Base-by-base conservation (phyloP, 2,113 vertebrate species). In the Larimichthys crocea region DNA sequence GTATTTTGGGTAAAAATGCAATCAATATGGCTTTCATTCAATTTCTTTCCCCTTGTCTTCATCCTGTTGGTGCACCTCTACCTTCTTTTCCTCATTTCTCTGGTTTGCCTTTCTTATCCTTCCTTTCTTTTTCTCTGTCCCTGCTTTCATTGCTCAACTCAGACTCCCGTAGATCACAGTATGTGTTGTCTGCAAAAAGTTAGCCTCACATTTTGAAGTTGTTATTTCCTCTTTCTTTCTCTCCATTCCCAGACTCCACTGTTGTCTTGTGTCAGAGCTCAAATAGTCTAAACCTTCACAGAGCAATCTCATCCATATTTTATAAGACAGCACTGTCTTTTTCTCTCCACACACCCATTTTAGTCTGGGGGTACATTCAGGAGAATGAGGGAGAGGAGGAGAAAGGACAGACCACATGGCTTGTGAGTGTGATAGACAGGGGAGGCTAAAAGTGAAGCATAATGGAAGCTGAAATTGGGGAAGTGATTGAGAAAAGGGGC, bases 221-320 rank as follows among this genome's bases (percentile, higher is more conserved):
- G 29, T 82, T 84, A 56, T 59, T 72, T 66, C 62, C 35, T 46
- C 40, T 16, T 7, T 42, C n/a, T 29, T 55, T 19, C 16, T 46
- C 44, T 76, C 19, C 26, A 16, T 60, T 57, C 56, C 15, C 31
- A 65, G 19, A 22, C 62, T 44, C 16, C 48, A 40, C 31, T 6
- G 4, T 9, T 17, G 3, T 74, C 46, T 63, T 48, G n/a, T 59
- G 49, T 68, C 42, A 15, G 53, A 77, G 49, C 50, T 81, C 65
- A 80, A 19, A 76, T 35, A 46, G 59, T 62, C 63, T 22, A 10
- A 66, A 46, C n/a, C 61, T 17, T 60, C 60, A 59, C 63, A 64
- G 53, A 3, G 16, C 52, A 22, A 14, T 65, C 35, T 82, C 80
- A 83, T 87, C 60, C 65, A 86, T 82, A 80, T 80, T 85, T 83